phyloP scores from a whole-genome alignment of 2,797 vertebrate species.

The Streptopelia turtur region DNA sequence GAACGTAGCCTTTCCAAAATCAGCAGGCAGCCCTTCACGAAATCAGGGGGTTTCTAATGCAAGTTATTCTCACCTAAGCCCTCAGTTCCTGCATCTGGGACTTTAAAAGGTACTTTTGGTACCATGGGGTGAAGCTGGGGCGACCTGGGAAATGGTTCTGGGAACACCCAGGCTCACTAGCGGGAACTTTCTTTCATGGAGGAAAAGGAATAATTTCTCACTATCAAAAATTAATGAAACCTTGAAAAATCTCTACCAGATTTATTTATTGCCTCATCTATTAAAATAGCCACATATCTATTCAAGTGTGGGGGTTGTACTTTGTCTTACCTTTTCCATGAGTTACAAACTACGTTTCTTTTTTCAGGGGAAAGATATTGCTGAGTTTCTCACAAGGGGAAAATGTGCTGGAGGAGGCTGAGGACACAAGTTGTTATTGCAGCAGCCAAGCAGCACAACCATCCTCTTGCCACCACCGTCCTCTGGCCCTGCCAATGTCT shows the following conservation, averaged over 20 bases:
- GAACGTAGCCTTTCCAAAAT: not conserved
- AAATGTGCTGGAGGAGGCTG: not conserved
- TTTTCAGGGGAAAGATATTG: not conserved
- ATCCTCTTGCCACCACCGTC: rapidly evolving
- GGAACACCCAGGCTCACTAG: not conserved
- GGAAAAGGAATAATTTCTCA: constrained; percentile 26
- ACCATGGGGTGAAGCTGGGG: not conserved
- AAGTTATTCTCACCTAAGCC: not conserved
- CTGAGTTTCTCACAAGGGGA: not conserved
- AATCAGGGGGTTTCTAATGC: not conserved
- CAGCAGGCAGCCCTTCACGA: not conserved
- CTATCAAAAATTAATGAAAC: constrained; percentile 57
- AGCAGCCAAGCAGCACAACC: not conserved
- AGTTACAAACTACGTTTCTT: not conserved
- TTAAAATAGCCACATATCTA: constrained; percentile 36
- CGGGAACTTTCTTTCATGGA: not conserved
- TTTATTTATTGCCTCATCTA: constrained; percentile 59
- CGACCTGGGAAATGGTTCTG: not conserved
- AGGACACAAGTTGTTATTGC: not conserved
- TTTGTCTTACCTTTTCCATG: constrained; percentile 6
- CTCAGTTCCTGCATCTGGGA: not conserved
- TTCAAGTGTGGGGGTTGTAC: constrained; percentile 11
- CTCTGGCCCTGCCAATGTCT: rapidly evolving
- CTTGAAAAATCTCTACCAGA: constrained; percentile 21
- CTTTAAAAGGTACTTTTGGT: not conserved